phyloP scores from a whole-genome alignment of 2,888 invertebrate species.

The Synergus laeviventris region DNA sequence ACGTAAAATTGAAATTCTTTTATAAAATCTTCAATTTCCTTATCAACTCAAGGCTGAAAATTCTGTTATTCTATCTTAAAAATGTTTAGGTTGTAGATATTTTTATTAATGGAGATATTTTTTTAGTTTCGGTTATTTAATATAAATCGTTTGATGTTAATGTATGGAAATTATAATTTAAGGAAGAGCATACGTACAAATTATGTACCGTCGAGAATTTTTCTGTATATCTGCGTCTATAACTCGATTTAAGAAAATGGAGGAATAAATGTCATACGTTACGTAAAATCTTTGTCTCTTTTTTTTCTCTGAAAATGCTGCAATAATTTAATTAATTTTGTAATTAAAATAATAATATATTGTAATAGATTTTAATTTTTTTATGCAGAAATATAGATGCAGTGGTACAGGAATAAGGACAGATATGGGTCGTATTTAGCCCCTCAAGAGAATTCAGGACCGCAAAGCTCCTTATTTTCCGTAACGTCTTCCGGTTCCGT shows the following conservation, averaged over 20 bases:
- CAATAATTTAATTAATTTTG: neutral
- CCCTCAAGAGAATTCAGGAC: neutral
- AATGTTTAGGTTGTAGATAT: neutral
- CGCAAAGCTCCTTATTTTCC: slow-evolving; percentile 24
- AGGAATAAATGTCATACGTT: slow-evolving; percentile 38
- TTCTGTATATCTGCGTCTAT: slow-evolving; percentile 36
- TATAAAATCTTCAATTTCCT: too few relatives aligned
- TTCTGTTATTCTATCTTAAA: too few relatives aligned
- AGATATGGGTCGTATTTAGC: neutral
- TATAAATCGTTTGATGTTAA: neutral
- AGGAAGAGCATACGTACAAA: neutral
- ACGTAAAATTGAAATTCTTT: too few relatives aligned
- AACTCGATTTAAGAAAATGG: slow-evolving; percentile 25
- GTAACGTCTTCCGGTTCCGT: slow-evolving; percentile 9
- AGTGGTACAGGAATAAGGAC: neutral
- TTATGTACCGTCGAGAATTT: slow-evolving; percentile 15
- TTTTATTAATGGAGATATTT: neutral
- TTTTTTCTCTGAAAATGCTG: neutral
- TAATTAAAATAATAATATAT: neutral
- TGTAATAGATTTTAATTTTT: neutral
- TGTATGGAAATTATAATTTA: neutral
- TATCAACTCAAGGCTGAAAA: too few relatives aligned
- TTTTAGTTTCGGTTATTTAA: neutral
- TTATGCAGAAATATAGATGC: neutral
- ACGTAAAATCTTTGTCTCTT: neutral